Conservation (phyloP, 2,888 invertebrate species). For the Cecidostiba fungosa region DNA sequence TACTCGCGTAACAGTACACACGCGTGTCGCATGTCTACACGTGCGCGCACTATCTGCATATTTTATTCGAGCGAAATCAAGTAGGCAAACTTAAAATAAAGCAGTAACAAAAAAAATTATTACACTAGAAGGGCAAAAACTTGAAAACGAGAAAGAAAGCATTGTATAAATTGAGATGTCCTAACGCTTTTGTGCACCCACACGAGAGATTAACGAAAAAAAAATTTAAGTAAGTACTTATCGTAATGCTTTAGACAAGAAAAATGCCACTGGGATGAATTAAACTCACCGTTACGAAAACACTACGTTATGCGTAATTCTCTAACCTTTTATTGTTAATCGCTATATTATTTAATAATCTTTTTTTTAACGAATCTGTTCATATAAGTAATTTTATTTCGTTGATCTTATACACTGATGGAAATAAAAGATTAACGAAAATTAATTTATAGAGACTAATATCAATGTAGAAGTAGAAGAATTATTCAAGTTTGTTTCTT, state of each 20-base stretch:
- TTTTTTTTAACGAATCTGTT: constrained; percentile 63
- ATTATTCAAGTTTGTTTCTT: constrained; percentile 22
- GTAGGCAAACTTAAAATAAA: constrained; percentile 51
- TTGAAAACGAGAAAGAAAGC: constrained; percentile 60
- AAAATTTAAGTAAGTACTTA: constrained; percentile 66
- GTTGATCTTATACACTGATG: constrained; percentile 49
- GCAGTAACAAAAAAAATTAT: constrained; percentile 46
- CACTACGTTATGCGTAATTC: constrained; percentile 68
- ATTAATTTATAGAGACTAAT: constrained; percentile 44
- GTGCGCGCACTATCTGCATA: constrained; percentile 47
- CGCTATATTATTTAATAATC: constrained; percentile 63
- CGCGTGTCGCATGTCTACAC: not conserved
- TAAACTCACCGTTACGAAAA: constrained; percentile 67
- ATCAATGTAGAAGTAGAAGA: constrained; percentile 40
- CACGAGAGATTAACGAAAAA: constrained; percentile 66
- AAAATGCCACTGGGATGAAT: constrained; percentile 63
- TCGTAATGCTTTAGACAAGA: constrained; percentile 67
- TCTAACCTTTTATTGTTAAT: constrained; percentile 67
- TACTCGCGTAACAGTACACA: constrained; percentile 52
- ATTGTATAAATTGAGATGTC: constrained; percentile 68
- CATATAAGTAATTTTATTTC: constrained; percentile 57
- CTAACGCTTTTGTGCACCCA: constrained; percentile 69
- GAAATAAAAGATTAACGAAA: constrained; percentile 56
- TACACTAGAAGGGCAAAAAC: constrained; percentile 43
- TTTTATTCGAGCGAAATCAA: constrained; percentile 61